These are phyloP conservation scores for Acanthosepion esculentum DNA, from an alignment of 2,888 invertebrate species.

Conservation along the genomic window DNA sequence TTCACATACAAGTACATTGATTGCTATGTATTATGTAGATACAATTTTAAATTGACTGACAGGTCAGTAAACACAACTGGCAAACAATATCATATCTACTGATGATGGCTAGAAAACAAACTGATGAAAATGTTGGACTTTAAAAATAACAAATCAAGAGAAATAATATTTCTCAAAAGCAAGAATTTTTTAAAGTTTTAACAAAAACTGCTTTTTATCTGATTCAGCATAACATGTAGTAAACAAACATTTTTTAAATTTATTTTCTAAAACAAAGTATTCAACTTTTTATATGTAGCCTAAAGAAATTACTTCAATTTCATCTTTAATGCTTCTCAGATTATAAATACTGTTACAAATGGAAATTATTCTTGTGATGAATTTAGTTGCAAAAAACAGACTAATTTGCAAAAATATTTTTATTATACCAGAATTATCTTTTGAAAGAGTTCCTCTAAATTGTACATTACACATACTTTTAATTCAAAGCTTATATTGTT, in stretches of 20 bases:
- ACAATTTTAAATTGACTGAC: no score
- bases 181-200: no score
- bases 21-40: no score
- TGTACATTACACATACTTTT: background rate
- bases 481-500: no score
- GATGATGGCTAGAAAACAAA: no score
- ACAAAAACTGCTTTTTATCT: no score
- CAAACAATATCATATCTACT: no score
- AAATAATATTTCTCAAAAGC: constrained; percentile 8
- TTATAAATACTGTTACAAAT: background rate
- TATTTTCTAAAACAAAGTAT: background rate
- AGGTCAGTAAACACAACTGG: no score
- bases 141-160: background rate
- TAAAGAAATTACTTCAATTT: background rate
- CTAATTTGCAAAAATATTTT: background rate
- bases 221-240: no score
- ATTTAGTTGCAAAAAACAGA: background rate
- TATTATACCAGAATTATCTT: background rate
- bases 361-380: background rate
- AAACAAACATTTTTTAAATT: background rate
- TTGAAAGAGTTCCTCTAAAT: background rate
- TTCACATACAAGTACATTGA: no score
- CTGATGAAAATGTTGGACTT: background rate
- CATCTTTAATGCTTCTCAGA: background rate
- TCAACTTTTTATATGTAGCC: background rate